These are phyloP conservation scores for Luidia sarsii DNA, from an alignment of 53 echinoderm and acorn worm genomes.

Conservation along the genomic window DNA sequence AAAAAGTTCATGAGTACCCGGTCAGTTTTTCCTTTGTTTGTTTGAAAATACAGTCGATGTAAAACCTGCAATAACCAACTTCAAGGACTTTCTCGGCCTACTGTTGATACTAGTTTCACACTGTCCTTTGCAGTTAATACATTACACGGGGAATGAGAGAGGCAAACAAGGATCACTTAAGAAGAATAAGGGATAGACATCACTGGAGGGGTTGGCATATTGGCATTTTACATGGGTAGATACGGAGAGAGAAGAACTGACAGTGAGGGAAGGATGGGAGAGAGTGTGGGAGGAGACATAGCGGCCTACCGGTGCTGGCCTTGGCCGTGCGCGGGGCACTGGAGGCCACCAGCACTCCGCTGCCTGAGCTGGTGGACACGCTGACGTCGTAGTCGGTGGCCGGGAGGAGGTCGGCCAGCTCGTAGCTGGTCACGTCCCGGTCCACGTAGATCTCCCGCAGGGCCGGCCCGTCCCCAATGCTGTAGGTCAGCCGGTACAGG, in stretches of 20 bases:
- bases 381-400: constrained; percentile 15
- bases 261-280: too few relatives aligned
- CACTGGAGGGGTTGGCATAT: background rate
- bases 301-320: constrained; percentile 26
- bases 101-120: too few relatives aligned
- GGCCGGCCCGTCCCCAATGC: constrained; percentile 8
- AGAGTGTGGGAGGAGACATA: background rate
- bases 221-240: background rate
- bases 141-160: too few relatives aligned
- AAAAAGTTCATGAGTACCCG: too few relatives aligned
- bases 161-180: too few relatives aligned
- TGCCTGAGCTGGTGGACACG: constrained; percentile 45
- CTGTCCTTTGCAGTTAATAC: too few relatives aligned
- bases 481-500: constrained; percentile 26
- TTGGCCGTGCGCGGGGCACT: constrained; percentile 9
- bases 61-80: too few relatives aligned
- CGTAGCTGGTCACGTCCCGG: background rate
- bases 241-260: background rate
- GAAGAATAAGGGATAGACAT: too few relatives aligned
- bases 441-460: background rate
- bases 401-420: constrained; percentile 28
- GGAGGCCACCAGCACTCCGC: background rate
- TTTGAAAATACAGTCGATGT: too few relatives aligned
- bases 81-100: too few relatives aligned
- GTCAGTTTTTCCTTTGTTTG: too few relatives aligned